phyloP scores from a whole-genome alignment of 2,888 invertebrate species.

The Chydorus sphaericus region DNA sequence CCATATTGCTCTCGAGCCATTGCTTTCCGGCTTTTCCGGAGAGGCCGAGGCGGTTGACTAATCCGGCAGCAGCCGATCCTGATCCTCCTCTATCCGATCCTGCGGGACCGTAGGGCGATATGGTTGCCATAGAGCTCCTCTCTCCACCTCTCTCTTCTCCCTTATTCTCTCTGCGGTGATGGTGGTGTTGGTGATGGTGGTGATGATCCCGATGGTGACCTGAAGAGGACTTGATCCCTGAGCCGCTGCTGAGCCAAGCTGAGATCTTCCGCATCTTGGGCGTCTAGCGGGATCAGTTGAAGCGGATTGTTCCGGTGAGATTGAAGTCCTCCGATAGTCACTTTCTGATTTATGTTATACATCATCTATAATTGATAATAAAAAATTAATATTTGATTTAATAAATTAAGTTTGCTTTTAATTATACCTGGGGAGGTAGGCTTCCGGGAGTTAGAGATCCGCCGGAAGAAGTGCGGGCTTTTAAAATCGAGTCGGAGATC shows the following conservation, averaged over 20 bases:
- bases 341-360: too few relatives aligned
- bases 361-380: too few relatives aligned
- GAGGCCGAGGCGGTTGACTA: background rate
- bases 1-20: slow-evolving; percentile 34
- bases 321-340: slow-evolving; percentile 13
- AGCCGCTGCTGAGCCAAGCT: slow-evolving; percentile 8
- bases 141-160: background rate
- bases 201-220: background rate
- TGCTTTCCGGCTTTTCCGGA: background rate
- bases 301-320: slow-evolving; percentile 13
- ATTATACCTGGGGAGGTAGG: background rate
- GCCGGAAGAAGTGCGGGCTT: slow-evolving; percentile 33
- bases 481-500: slow-evolving; percentile 59
- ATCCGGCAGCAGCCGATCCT: background rate
- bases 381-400: too few relatives aligned
- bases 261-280: slow-evolving; percentile 12
- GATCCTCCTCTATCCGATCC: background rate
- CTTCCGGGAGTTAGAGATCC: slow-evolving; percentile 6
- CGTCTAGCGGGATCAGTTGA: slow-evolving; percentile 11
- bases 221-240: background rate
- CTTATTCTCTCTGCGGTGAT: too few relatives aligned
- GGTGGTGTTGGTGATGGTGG: background rate
- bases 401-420: background rate
- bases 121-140: background rate
- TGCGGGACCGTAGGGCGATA: background rate